These are phyloP conservation scores for Rhea americana DNA, from an alignment of 2,113 vertebrate genomes.

Conservation along the genomic window DNA sequence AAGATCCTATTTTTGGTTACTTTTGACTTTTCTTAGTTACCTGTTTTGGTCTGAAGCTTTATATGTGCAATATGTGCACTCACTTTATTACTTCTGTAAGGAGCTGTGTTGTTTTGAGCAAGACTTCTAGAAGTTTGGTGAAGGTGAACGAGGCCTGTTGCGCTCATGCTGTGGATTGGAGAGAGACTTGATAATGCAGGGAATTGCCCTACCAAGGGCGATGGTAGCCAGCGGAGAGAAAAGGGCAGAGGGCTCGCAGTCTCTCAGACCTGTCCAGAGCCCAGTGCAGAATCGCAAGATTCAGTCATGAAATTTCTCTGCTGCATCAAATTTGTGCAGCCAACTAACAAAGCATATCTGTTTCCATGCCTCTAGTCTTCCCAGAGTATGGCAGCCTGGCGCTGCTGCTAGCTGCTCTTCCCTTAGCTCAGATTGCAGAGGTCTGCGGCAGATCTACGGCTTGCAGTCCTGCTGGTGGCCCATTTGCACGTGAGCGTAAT, in stretches of 20 bases:
- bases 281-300: background rate
- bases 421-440: background rate
- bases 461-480: background rate
- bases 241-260: background rate
- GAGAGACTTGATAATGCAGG: background rate
- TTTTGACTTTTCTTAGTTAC: background rate
- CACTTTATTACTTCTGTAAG: background rate
- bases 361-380: background rate
- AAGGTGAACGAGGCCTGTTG: background rate
- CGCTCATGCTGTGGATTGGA: background rate
- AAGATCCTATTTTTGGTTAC: background rate
- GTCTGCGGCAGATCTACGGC: background rate
- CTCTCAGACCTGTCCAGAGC: background rate
- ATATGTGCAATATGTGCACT: background rate
- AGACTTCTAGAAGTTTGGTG: background rate
- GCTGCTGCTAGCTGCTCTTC: background rate
- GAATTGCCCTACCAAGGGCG: background rate
- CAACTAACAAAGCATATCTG: background rate
- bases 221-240: background rate
- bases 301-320: background rate
- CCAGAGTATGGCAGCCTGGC: background rate
- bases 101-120: background rate
- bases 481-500: accelerated
- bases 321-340: background rate
- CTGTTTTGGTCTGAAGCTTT: background rate